These are phyloP conservation scores for Chelonus insularis DNA, from an alignment of 1,140 invertebrate genomes.

Conservation along the genomic window DNA sequence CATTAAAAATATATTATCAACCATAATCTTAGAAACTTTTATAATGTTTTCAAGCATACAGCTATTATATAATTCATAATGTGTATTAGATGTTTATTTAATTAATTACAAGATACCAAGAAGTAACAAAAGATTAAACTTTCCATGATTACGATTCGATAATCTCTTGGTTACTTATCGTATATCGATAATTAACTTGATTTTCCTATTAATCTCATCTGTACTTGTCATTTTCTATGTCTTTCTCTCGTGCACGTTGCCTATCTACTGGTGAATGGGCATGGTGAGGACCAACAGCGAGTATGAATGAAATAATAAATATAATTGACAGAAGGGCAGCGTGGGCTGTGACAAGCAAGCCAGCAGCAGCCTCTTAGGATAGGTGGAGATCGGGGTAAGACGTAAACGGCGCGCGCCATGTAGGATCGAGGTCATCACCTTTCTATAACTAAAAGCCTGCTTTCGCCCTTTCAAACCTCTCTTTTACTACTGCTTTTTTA, in stretches of 20 bases:
- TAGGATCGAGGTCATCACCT: slow-evolving; percentile 57
- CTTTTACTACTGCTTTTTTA: background rate
- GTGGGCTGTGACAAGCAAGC: slow-evolving; percentile 50
- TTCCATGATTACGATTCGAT: background rate
- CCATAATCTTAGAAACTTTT: too few species aligned
- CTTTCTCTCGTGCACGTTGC: slow-evolving; percentile 9
- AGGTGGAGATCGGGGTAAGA: slow-evolving; percentile 25
- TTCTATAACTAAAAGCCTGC: slow-evolving; percentile 46
- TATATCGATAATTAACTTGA: background rate
- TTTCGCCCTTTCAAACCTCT: slow-evolving; percentile 34
- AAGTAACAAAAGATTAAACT: background rate
- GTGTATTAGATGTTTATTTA: too few species aligned
- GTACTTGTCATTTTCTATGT: background rate
- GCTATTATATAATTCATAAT: too few species aligned
- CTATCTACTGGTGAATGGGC: slow-evolving; percentile 47
- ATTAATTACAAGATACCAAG: slow-evolving; percentile 24
- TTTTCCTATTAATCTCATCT: background rate
- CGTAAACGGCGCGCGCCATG: slow-evolving; percentile 42
- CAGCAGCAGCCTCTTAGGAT: slow-evolving; percentile 25
- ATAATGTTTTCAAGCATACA: too few species aligned
- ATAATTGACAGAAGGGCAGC: slow-evolving; percentile 57
- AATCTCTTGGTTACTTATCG: too few species aligned
- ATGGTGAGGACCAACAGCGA: slow-evolving; percentile 45
- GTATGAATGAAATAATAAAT: slow-evolving; percentile 59
- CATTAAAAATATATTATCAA: too few species aligned